Conservation (phyloP, 2,113 vertebrate species). For the Podarcis cretensis region DNA sequence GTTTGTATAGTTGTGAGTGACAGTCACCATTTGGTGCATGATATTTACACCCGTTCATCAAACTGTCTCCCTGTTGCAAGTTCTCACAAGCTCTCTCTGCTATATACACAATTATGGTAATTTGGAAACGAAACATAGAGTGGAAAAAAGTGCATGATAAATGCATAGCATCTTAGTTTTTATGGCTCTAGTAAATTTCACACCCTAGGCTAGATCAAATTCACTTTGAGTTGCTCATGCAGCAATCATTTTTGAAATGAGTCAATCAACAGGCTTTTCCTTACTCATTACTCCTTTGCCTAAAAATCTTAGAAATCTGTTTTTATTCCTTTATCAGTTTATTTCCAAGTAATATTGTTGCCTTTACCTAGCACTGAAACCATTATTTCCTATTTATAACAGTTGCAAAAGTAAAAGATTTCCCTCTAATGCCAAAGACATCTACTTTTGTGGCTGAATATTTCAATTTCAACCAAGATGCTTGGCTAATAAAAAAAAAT, state of each 20-base stretch:
- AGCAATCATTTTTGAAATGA: constrained; percentile 74
- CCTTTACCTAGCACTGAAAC: constrained; percentile 59
- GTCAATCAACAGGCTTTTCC: constrained; percentile 77
- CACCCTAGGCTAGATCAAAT: constrained; percentile 78
- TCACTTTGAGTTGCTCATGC: constrained; percentile 69
- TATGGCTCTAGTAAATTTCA: constrained; percentile 78
- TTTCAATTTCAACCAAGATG: constrained; percentile 52
- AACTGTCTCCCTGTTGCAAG: constrained; percentile 66
- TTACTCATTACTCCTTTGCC: constrained; percentile 76
- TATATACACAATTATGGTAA: constrained; percentile 75
- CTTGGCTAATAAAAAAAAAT: constrained; percentile 66
- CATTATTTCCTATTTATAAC: constrained; percentile 66
- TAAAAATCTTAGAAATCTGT: constrained; percentile 71
- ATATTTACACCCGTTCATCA: constrained; percentile 74
- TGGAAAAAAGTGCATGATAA: constrained; percentile 75
- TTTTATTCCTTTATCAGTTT: constrained; percentile 75
- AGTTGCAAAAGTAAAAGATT: constrained; percentile 58
- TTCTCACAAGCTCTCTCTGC: constrained; percentile 68
- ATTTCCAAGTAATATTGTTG: constrained; percentile 72
- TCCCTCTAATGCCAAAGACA: constrained; percentile 38
- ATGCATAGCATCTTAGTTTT: constrained; percentile 72
- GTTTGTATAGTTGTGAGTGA: constrained; percentile 63
- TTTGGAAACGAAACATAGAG: constrained; percentile 73
- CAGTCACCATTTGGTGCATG: constrained; percentile 70
- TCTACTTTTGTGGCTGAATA: constrained; percentile 51